Conservation (phyloP, 2,797 vertebrate species). For the Acipenser transmontanus region DNA sequence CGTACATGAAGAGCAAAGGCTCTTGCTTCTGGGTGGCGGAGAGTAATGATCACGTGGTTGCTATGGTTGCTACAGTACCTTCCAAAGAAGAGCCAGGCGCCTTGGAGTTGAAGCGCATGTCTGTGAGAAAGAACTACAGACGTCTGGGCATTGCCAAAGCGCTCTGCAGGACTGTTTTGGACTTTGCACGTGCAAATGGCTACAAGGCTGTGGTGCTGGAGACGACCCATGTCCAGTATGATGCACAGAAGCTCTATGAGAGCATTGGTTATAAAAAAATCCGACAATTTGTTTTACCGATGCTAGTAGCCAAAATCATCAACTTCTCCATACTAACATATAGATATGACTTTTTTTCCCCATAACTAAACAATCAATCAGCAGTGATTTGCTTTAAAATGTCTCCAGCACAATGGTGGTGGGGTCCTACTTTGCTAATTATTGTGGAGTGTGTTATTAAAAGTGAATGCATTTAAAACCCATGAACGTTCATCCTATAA, state of each 20-base stretch:
- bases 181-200: constrained; percentile 54
- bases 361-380: background rate
- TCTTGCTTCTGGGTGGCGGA: constrained; percentile 73
- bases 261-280: constrained; percentile 56
- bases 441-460: too few species aligned
- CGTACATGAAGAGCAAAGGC: constrained; percentile 44
- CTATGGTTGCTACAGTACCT: constrained; percentile 51
- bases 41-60: constrained; percentile 55
- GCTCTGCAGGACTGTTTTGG: constrained; percentile 56
- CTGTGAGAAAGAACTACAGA: constrained; percentile 55
- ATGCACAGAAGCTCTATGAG: constrained; percentile 70
- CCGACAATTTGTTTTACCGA: constrained; percentile 37
- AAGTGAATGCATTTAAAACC: too few species aligned
- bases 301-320: constrained; percentile 34
- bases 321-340: constrained; percentile 66
- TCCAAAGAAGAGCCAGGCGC: constrained; percentile 4
- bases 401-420: too few species aligned
- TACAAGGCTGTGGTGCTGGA: constrained; percentile 48
- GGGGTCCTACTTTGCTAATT: too few species aligned
- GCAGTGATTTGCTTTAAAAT: too few species aligned
- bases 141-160: constrained; percentile 60
- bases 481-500: too few species aligned
- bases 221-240: constrained; percentile 65
- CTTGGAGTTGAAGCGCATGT: constrained; percentile 69
- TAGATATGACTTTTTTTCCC: constrained; percentile 39